These are phyloP conservation scores for Poecilobothrus nobilitatus DNA, from an alignment of 2,888 invertebrate species.

Conservation along the genomic window DNA sequence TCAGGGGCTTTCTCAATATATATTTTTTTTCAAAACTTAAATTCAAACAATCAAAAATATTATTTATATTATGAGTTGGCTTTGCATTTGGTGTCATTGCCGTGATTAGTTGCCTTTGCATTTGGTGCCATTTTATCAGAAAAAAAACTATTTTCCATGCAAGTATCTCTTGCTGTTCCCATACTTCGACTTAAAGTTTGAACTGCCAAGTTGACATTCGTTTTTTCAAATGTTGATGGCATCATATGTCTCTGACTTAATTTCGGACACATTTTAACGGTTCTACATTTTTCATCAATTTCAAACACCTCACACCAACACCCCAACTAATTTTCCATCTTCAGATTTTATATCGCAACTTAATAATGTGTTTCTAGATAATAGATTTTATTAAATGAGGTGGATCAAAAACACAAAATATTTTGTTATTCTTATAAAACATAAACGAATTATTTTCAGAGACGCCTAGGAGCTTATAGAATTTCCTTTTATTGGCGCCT, in stretches of 20 bases:
- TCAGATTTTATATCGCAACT: background rate
- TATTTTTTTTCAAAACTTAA: background rate
- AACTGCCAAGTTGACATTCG: conserved; percentile 10
- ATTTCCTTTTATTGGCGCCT: background rate
- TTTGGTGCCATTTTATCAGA: background rate
- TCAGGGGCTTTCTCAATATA: background rate
- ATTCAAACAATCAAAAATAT: conserved; percentile 11
- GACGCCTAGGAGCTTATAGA: background rate
- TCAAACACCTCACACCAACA: background rate
- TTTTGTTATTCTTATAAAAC: background rate
- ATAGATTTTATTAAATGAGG: conserved; percentile 8
- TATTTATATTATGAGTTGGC: conserved; percentile 12
- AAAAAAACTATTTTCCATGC: background rate
- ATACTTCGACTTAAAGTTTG: conserved; percentile 11
- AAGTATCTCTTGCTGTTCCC: conserved; percentile 8
- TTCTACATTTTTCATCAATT: conserved; percentile 11
- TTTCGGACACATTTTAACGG: conserved; percentile 15
- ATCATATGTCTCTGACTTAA: conserved; percentile 10
- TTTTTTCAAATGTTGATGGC: conserved; percentile 14
- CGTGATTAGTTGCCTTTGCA: too few relatives aligned
- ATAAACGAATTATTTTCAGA: conserved; percentile 11
- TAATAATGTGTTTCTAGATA: background rate
- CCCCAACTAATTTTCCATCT: background rate
- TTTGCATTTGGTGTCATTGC: too few relatives aligned
- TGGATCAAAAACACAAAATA: conserved; percentile 2